phyloP scores from a whole-genome alignment of 2,113 vertebrate genomes.

The Chlamydotis undulata region DNA sequence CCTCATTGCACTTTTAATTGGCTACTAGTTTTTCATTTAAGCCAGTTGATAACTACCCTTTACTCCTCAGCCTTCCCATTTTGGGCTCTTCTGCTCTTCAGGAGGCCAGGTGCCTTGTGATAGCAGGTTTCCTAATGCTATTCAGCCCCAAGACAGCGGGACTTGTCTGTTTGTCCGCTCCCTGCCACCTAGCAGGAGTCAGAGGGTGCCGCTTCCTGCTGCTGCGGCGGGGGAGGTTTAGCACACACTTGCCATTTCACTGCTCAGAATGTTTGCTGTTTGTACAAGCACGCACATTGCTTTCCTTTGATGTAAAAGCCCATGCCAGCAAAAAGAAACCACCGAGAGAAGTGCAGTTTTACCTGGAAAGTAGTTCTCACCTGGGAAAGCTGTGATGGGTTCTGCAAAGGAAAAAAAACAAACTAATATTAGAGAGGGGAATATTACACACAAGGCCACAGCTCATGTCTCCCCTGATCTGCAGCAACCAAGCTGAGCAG shows the following conservation, averaged over 20 bases:
- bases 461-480: accelerated
- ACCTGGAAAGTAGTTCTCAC: slow-evolving; percentile 85
- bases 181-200: neutral
- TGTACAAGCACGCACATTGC: neutral
- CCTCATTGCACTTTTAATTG: slow-evolving; percentile 59
- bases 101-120: slow-evolving; percentile 28
- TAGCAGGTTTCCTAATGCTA: slow-evolving; percentile 49
- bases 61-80: slow-evolving; percentile 20
- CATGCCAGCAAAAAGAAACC: slow-evolving; percentile 49
- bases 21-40: neutral
- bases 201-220: slow-evolving; percentile 50
- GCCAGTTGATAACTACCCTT: slow-evolving; percentile 25
- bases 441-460: neutral
- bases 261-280: slow-evolving; percentile 11
- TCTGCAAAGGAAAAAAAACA: slow-evolving; percentile 78
- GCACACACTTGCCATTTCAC: slow-evolving; percentile 17
- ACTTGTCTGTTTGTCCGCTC: neutral
- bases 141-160: slow-evolving; percentile 17
- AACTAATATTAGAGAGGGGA: neutral
- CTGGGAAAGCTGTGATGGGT: slow-evolving; percentile 90
- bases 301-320: neutral
- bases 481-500: accelerated
- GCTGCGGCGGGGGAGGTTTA: neutral
- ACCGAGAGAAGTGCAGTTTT: slow-evolving; percentile 44
- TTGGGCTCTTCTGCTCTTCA: slow-evolving; percentile 51